phyloP scores from a whole-genome alignment of 1,140 invertebrate species.

The Pseudomyrmex concolor region DNA sequence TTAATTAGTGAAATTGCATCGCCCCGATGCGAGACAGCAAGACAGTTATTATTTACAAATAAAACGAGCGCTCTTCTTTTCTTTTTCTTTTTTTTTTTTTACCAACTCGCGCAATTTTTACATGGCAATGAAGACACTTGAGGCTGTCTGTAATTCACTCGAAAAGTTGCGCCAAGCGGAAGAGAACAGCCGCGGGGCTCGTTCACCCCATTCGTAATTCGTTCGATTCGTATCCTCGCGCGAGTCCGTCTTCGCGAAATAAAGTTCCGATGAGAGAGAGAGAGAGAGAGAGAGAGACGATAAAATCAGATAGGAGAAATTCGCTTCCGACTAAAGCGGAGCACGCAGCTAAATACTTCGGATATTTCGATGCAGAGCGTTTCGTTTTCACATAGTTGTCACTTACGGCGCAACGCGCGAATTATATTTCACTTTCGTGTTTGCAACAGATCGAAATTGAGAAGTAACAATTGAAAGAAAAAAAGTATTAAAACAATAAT shows the following conservation, averaged over 20 bases:
- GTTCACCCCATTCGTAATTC: constrained; percentile 67
- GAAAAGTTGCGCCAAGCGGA: constrained; percentile 47
- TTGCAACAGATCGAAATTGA: too few relatives aligned
- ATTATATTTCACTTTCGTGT: constrained; percentile 39
- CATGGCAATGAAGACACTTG: constrained; percentile 27
- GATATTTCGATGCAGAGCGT: not conserved
- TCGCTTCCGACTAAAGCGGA: not conserved
- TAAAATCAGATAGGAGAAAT: constrained; percentile 68
- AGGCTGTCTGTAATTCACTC: constrained; percentile 27
- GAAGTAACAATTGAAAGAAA: not conserved
- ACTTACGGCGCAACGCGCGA: not conserved
- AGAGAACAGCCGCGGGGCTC: constrained; percentile 58
- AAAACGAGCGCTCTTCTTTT: not conserved
- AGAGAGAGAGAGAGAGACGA: constrained; percentile 59
- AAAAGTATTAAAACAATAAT: not conserved
- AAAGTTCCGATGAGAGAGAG: constrained; percentile 65
- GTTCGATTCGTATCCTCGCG: constrained; percentile 1
- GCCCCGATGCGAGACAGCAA: not conserved
- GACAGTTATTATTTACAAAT: not conserved
- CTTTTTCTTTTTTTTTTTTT: not conserved
- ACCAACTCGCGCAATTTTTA: not conserved
- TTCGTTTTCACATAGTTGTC: not conserved
- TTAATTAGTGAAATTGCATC: not conserved
- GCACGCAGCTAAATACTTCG: constrained; percentile 28
- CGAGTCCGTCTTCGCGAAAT: constrained; percentile 38